Base-by-base conservation (phyloP, 2,113 vertebrate genomes). In the Cottus gobio region DNA sequence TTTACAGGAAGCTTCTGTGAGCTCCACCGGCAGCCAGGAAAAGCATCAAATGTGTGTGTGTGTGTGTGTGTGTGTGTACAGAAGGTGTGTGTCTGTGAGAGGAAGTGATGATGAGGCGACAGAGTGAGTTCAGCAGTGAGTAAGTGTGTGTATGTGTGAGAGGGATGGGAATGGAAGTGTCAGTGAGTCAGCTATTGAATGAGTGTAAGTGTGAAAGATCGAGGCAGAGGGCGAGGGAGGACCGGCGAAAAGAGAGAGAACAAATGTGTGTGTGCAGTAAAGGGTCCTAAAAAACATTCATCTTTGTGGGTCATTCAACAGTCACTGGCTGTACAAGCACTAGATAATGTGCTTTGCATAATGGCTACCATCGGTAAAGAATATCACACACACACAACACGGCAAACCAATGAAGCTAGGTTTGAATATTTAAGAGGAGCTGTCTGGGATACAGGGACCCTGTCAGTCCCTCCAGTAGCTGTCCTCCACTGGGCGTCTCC, bases 351-450 rank as follows among this genome's bases (percentile, higher is more conserved):
- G 22, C 46, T 79, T 63, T 67, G 66, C 69, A 87, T 75, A 84
- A 80, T 62, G 57, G 42, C 64, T 46, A 64, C 71, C 48, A 75
- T 20, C 61, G 69, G 64, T 67, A 61, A 54, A 56, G 37, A 58
- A 77, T 80, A 85, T n/a, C 42, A 44, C 66, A 71, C 56, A 44
- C 83, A 74, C 60, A 56, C 74, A 71, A 18, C 20, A 56, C n/a
- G 4, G 80, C 66, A 86, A 44, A 3, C 13, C 42, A 16, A 15
- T 69, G 73, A 65, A 77, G 37, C 15, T 1, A 10, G 20, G 28
- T 56, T 81, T 61, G 76, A 85, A 83, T 86, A 91, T 85, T 88
- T 42, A 86, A 75, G 65, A 58, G 66, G 56, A 31, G 72, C 64
- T 60, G 63, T 82, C 75, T 67, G 67, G 56, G n/a, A n/a, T n/a